These are phyloP conservation scores for Astropecten irregularis DNA, from an alignment of 53 echinoderm and acorn worm species.

Conservation along the genomic window DNA sequence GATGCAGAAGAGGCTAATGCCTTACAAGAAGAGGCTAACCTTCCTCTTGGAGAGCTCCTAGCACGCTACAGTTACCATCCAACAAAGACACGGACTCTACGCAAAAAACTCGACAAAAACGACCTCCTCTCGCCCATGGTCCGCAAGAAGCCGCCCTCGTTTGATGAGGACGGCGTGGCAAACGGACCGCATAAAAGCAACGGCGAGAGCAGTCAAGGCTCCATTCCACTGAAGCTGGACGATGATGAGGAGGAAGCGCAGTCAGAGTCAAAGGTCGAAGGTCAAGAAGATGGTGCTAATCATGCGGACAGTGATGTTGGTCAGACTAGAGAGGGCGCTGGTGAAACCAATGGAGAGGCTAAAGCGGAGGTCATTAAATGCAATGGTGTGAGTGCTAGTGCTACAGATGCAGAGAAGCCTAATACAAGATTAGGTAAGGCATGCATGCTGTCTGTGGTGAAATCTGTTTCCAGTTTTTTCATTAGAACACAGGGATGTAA, in stretches of 20 bases:
- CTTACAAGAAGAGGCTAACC: slow-evolving; percentile 88
- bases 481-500: too few species aligned
- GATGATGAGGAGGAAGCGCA: slow-evolving; percentile 20
- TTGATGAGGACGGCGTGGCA: slow-evolving; percentile 20
- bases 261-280: slow-evolving; percentile 18
- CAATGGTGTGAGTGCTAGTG: slow-evolving; percentile 17
- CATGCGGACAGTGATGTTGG: background rate
- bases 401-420: background rate
- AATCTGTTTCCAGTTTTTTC: background rate
- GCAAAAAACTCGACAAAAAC: slow-evolving; percentile 74
- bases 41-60: slow-evolving; percentile 89
- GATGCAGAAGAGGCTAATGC: slow-evolving; percentile 87
- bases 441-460: background rate
- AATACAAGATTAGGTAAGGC: slow-evolving; percentile 41
- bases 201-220: slow-evolving; percentile 7
- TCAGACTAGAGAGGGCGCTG: background rate
- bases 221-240: slow-evolving; percentile 14
- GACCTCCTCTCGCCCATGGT: slow-evolving; percentile 92
- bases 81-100: slow-evolving; percentile 72
- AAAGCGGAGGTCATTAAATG: slow-evolving; percentile 7
- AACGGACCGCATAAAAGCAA: slow-evolving; percentile 35
- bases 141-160: slow-evolving; percentile 80
- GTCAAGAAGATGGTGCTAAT: slow-evolving; percentile 28
- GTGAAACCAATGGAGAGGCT: slow-evolving; percentile 1
- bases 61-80: slow-evolving; percentile 79